phyloP scores from a whole-genome alignment of 2,888 invertebrate species.

The Tridacna crocea region DNA sequence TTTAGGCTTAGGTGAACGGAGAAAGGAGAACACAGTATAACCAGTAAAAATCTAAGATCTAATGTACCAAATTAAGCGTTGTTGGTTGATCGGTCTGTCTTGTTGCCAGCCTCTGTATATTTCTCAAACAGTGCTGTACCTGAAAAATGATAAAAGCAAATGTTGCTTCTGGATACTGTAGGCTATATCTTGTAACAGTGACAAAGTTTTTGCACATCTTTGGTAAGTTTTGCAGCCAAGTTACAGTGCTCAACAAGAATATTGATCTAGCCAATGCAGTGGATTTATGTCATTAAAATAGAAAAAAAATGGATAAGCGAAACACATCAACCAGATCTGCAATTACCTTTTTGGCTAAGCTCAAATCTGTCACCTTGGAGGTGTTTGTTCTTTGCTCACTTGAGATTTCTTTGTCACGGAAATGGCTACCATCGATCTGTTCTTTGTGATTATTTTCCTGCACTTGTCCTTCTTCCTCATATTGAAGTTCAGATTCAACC shows the following conservation, averaged over 20 bases:
- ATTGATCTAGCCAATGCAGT: too few species aligned
- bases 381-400: not conserved
- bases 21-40: too few species aligned
- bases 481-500: conserved; percentile 43
- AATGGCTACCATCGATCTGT: conserved; percentile 13
- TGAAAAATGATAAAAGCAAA: conserved; percentile 4
- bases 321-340: too few species aligned
- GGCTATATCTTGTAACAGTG: too few species aligned
- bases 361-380: conserved; percentile 4
- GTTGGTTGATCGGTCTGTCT: conserved; percentile 14
- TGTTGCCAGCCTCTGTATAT: conserved; percentile 19
- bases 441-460: not conserved
- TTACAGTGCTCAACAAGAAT: too few species aligned
- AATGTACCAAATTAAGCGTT: conserved; percentile 27
- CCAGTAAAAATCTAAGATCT: not conserved
- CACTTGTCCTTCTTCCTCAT: conserved; percentile 29
- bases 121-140: conserved; percentile 19
- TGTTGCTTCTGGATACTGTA: too few species aligned
- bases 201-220: too few species aligned
- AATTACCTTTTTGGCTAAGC: conserved; percentile 18
- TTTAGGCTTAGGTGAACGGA: too few species aligned
- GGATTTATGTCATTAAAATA: too few species aligned
- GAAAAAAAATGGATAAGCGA: too few species aligned
- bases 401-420: conserved; percentile 10
- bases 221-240: too few species aligned